Evolutionary conservation across 1,140 invertebrate genomes (phyloP), one percentile per base, ranked within the genome.

Genomic region (Camponotus vicinus): DNA sequence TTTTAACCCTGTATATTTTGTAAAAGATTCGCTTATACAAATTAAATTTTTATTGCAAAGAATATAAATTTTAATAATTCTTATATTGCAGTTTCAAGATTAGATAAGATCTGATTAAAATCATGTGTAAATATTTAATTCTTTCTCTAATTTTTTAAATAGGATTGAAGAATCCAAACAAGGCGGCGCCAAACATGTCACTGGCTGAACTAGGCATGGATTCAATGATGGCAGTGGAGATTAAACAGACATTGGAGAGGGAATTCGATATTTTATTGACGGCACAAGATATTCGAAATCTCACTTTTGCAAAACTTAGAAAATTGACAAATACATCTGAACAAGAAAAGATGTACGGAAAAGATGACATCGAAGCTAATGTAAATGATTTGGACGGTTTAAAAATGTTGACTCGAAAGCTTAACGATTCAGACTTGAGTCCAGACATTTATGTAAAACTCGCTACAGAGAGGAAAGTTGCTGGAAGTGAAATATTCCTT

Each of bases 141-240:
- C 15, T 52, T 52, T 15, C 49, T 52, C 13, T 64, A 40, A 67
- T 42, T 45, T 34, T 13, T 49, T 7, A 82, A 77, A 27, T 69
- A 94, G 95, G 95, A 55, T 78, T 96, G 1, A 94, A 95, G 80
- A 95, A 96, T 90, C 77, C 95, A 69, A 96, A 96, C 75, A 95
- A 96, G 7, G 93, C 98, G 0, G 96, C 96, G 89, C 93, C 95
- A 42, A 96, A 97, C 79, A 96, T 96, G 0, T 96, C 96, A 1
- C 93, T 98, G 6, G 97, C 96, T 45, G 97, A 98, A 92, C 94
- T 98, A 13, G 98, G 98, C 34, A 96, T 98, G 94, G 98, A 98
- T 92, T 98, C 97, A 0, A 96, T 98, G 94, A 98, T 98, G 97
- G 97, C 97, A 37, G 97, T 98, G 0, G 97, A 98, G 94, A 97